Percentiles rank a stretch among this genome's conserved stretches.
Conservation (phyloP, 2,888 invertebrate species). For the Hyalella azteca region DNA sequence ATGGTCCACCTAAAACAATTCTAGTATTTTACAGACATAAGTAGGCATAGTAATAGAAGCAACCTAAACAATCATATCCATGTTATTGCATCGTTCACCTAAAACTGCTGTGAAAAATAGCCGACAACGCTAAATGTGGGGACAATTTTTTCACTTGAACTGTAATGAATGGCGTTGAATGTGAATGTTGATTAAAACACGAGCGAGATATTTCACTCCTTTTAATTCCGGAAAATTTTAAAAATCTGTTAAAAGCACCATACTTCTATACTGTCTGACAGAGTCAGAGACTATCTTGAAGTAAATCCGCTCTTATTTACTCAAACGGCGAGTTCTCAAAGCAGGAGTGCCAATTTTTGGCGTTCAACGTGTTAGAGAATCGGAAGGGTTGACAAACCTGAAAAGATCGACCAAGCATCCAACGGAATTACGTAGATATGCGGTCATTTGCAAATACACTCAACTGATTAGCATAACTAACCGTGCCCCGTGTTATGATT, state of each 20-base stretch:
- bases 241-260: too few species aligned
- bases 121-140: background rate
- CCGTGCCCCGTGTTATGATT: background rate
- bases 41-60: too few species aligned
- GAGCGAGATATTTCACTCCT: background rate
- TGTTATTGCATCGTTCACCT: too few species aligned
- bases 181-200: background rate
- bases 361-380: background rate
- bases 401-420: conserved; percentile 17
- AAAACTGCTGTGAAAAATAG: too few species aligned
- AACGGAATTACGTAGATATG: background rate
- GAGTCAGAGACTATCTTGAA: background rate
- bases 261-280: too few species aligned
- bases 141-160: background rate
- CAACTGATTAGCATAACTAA: background rate
- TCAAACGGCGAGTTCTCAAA: conserved; percentile 6
- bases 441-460: background rate
- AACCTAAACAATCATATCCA: too few species aligned
- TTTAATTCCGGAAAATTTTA: background rate
- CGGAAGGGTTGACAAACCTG: conserved; percentile 30
- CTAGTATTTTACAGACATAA: too few species aligned
- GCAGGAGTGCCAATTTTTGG: conserved; percentile 7
- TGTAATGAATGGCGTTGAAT: background rate
- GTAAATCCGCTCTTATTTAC: background rate
- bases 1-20: too few species aligned